phyloP scores from a whole-genome alignment of 1,140 invertebrate genomes.

The Pararge aegeria region DNA sequence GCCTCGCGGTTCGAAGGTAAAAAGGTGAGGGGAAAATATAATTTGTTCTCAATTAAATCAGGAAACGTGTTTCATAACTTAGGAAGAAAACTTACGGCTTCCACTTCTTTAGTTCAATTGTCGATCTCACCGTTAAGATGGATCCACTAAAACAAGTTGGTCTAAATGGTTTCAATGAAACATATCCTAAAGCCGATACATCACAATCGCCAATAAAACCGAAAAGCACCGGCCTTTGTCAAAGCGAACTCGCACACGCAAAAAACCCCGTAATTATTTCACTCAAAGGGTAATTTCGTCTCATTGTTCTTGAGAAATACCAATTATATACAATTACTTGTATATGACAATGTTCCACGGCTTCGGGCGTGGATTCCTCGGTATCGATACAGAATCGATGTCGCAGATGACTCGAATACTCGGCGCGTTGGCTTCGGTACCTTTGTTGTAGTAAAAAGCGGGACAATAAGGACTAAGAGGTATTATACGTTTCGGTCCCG shows the following conservation, averaged over 20 bases:
- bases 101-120: no score
- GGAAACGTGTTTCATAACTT: no score
- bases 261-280: constrained; percentile 72
- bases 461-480: constrained; percentile 51
- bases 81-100: no score
- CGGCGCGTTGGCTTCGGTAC: constrained; percentile 38
- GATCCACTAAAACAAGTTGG: constrained; percentile 15
- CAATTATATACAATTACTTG: constrained; percentile 79
- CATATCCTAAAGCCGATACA: constrained; percentile 28
- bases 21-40: no score
- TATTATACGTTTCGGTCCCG: constrained; percentile 42
- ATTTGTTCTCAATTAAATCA: no score
- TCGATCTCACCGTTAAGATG: background rate
- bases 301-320: constrained; percentile 78
- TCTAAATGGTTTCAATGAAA: constrained; percentile 23
- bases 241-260: constrained; percentile 49
- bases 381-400: constrained; percentile 68
- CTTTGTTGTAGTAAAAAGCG: constrained; percentile 55
- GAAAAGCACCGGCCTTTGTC: constrained; percentile 59
- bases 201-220: constrained; percentile 52
- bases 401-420: constrained; percentile 48
- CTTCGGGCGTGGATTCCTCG: constrained; percentile 47
- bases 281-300: constrained; percentile 71
- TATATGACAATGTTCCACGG: constrained; percentile 70
- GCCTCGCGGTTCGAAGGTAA: no score